A percentile compares a stretch with the other conserved stretches of the same genome.
phyloP scores from a whole-genome alignment of 2,797 vertebrate genomes.

The Zalophus californianus region DNA sequence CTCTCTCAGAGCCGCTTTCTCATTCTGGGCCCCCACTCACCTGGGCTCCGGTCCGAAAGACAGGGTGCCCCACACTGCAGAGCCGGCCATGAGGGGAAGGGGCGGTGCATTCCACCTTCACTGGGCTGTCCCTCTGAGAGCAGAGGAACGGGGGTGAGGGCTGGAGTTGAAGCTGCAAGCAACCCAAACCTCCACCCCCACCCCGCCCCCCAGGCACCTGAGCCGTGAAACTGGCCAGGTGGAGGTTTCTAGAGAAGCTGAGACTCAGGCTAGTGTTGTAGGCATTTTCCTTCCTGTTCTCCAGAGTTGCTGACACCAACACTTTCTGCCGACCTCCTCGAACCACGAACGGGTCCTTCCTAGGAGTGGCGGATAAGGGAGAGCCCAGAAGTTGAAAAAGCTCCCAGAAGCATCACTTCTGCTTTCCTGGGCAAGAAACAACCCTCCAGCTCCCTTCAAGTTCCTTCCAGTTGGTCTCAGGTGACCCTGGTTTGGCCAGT shows the following conservation, averaged over 20 bases:
- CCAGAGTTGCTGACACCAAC: slow-evolving; percentile 91
- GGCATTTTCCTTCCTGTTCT: slow-evolving; percentile 95
- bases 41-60: slow-evolving; percentile 93
- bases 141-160: neutral
- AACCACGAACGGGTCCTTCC: slow-evolving; percentile 93
- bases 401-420: neutral
- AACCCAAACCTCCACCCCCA: neutral
- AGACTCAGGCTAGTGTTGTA: slow-evolving; percentile 95
- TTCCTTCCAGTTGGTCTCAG: neutral
- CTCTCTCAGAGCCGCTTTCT: neutral
- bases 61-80: slow-evolving; percentile 94
- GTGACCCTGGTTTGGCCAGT: neutral
- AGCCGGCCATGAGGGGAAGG: slow-evolving; percentile 89
- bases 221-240: slow-evolving; percentile 93
- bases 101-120: slow-evolving; percentile 93
- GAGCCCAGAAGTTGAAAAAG: neutral
- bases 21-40: slow-evolving; percentile 79
- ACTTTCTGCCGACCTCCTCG: slow-evolving; percentile 91
- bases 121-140: slow-evolving; percentile 89
- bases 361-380: slow-evolving; percentile 73
- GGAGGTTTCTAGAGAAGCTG: slow-evolving; percentile 94
- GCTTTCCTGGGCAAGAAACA: neutral
- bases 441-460: neutral
- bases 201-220: slow-evolving; percentile 81
- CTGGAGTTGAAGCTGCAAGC: neutral